Conservation (phyloP, 2,797 vertebrate species). For the Limnodromus scolopaceus region DNA sequence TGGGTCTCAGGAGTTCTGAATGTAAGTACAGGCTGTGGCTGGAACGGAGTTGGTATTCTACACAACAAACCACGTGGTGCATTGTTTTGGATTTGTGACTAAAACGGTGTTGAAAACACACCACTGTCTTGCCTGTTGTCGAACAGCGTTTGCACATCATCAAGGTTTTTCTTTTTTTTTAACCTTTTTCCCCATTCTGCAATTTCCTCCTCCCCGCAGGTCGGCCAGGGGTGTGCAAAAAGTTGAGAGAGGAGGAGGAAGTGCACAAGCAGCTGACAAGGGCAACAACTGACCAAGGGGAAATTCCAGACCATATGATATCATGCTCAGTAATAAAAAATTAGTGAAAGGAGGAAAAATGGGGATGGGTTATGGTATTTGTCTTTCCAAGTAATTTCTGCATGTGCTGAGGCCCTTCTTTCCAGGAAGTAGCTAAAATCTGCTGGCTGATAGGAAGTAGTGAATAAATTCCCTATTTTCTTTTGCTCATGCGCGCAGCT, state of each 20-base stretch:
- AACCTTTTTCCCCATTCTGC: not conserved
- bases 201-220: not conserved
- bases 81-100: not conserved
- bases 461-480: not conserved
- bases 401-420: not conserved
- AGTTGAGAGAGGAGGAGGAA: not conserved
- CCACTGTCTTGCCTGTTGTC: not conserved
- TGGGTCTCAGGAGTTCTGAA: not conserved
- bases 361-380: not conserved
- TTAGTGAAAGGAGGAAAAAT: not conserved
- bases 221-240: not conserved
- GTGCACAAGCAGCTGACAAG: not conserved
- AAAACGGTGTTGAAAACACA: not conserved
- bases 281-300: not conserved
- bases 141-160: not conserved
- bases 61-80: not conserved
- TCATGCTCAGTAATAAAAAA: not conserved
- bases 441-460: not conserved
- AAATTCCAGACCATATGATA: not conserved
- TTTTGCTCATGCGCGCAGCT: not conserved
- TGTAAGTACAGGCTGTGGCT: not conserved
- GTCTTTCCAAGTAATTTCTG: not conserved
- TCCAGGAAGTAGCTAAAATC: not conserved
- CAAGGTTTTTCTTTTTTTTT: not conserved
- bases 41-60: not conserved